Evolutionary conservation across 2,113 vertebrate species (phyloP).

Genomic region (Sprattus sprattus): DNA sequence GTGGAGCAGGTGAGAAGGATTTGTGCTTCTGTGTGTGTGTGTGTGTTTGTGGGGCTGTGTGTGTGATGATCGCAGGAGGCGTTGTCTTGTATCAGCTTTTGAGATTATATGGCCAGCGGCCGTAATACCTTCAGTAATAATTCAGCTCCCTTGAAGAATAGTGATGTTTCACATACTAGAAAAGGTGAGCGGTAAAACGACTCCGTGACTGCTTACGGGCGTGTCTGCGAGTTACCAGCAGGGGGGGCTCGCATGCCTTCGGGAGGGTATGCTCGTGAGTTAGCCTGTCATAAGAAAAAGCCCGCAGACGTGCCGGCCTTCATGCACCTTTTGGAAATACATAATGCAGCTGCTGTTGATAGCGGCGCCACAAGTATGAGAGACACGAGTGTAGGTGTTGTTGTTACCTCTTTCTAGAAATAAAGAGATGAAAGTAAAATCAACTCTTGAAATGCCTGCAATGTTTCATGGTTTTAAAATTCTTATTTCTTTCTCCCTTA

Average conservation of each 20-base stretch:
- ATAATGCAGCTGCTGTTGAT: not conserved
- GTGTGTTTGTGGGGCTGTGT: not conserved
- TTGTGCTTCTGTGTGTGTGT: not conserved
- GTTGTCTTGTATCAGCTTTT: not conserved
- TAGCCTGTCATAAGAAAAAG: not conserved
- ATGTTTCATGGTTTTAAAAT: not conserved
- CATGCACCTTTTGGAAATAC: not conserved
- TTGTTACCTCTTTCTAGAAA: not conserved
- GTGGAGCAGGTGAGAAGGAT: conserved; percentile 75
- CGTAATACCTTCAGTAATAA: not conserved
- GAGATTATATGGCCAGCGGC: not conserved
- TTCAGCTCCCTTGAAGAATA: not conserved
- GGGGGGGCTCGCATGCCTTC: not conserved
- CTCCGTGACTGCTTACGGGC: not conserved
- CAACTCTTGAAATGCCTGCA: not conserved
- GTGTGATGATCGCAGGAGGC: not conserved
- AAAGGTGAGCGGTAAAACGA: not conserved
- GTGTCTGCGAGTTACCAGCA: not conserved
- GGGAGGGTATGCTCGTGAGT: not conserved
- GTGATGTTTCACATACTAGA: not conserved
- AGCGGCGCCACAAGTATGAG: not conserved
- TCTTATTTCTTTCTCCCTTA: not conserved
- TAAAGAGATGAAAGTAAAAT: not conserved
- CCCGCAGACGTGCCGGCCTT: not conserved
- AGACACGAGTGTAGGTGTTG: not conserved